A percentile compares a stretch with the other conserved stretches of the same genome.
Conservation (phyloP, 2,113 vertebrate genomes). For the Gobiocypris rarus region DNA sequence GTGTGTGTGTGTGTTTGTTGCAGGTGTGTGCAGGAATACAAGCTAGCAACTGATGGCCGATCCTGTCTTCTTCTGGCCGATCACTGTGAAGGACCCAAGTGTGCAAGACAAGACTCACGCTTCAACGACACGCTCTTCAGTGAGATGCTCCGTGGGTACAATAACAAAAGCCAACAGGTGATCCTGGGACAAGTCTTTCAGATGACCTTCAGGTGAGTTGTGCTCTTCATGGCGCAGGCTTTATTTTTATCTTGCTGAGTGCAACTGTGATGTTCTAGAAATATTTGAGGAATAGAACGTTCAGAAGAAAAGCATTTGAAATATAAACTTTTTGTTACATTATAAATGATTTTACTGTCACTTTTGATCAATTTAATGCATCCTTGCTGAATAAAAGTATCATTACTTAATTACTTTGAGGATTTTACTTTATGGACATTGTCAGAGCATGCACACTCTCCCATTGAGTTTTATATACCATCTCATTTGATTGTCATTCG, state of each 20-base stretch:
- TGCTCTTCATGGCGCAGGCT: background rate
- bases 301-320: too few species aligned
- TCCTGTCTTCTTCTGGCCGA: constrained; percentile 92
- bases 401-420: background rate
- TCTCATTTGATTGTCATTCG: background rate
- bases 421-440: background rate
- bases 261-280: background rate
- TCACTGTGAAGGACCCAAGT: constrained; percentile 91
- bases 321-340: too few species aligned
- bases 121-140: constrained; percentile 96
- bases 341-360: too few species aligned
- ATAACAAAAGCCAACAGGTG: constrained; percentile 92
- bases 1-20: constrained; percentile 28
- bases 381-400: too few species aligned
- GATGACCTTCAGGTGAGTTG: constrained; percentile 93
- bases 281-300: too few species aligned
- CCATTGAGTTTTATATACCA: background rate
- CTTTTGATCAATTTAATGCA: too few species aligned
- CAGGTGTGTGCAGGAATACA: constrained; percentile 98
- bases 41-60: constrained; percentile 90
- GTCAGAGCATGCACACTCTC: background rate
- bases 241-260: background rate
- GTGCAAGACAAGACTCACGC: constrained; percentile 83
- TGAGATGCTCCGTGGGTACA: constrained; percentile 96
- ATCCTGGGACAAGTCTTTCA: constrained; percentile 97